A percentile compares a stretch with the other conserved stretches of the same genome.
phyloP scores from a whole-genome alignment of 1,140 invertebrate genomes.

The Neotoxoptera formosana region DNA sequence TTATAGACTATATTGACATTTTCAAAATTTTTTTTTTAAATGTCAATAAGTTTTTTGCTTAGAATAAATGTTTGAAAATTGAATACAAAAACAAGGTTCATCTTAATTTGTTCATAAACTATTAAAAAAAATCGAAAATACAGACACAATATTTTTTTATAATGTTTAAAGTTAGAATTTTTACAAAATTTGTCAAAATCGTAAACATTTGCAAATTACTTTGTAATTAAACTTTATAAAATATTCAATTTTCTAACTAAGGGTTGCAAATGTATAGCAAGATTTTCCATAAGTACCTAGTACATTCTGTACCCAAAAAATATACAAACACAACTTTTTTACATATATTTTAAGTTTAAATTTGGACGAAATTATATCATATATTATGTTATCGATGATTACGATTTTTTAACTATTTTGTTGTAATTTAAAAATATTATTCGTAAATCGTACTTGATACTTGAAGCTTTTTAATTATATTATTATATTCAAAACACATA shows the following conservation, averaged over 20 bases:
- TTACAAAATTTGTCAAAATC: too few species aligned
- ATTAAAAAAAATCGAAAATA: too few species aligned
- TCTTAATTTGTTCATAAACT: background rate
- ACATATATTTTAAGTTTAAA: background rate
- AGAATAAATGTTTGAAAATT: background rate
- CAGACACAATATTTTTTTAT: too few species aligned
- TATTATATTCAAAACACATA: background rate
- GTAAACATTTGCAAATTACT: too few species aligned
- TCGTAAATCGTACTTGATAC: background rate
- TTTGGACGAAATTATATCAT: background rate
- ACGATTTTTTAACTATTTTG: background rate
- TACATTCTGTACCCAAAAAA: background rate
- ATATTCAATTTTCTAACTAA: too few species aligned
- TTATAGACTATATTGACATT: too few species aligned
- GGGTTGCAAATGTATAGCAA: too few species aligned
- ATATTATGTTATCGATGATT: background rate
- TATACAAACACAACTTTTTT: background rate
- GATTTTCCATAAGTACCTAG: background rate
- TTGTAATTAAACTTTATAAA: too few species aligned
- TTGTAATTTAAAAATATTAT: background rate
- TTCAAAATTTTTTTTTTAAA: too few species aligned
- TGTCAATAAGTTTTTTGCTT: background rate
- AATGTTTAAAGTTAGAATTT: too few species aligned
- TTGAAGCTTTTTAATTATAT: background rate
- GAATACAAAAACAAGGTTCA: background rate